Conservation (phyloP, 2,797 vertebrate species). For the Ceryle rudis region DNA sequence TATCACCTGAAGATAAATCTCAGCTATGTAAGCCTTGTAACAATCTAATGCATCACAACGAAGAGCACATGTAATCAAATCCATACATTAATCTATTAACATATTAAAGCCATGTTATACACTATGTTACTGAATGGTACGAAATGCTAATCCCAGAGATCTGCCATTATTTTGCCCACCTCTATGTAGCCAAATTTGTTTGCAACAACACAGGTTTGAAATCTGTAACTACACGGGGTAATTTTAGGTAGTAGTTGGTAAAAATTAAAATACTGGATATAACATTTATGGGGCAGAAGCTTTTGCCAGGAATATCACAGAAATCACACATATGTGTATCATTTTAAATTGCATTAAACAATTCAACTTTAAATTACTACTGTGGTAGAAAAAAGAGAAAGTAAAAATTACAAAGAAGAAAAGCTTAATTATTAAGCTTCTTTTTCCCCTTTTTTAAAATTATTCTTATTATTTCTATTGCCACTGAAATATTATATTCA, state of each 20-base stretch:
- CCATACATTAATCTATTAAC: not conserved
- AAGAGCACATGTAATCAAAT: not conserved
- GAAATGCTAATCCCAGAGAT: not conserved
- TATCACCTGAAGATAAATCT: not conserved
- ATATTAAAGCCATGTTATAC: not conserved
- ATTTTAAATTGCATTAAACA: not conserved
- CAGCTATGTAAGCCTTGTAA: not conserved
- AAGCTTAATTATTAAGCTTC: not conserved
- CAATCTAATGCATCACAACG: not conserved
- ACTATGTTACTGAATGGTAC: not conserved
- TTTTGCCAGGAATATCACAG: not conserved
- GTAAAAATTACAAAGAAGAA: not conserved
- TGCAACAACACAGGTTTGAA: not conserved
- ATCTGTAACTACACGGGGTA: rapidly evolving
- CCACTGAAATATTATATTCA: not conserved
- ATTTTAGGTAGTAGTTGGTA: not conserved
- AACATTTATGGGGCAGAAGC: not conserved
- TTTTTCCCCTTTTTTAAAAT: no score
- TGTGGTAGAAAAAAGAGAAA: not conserved
- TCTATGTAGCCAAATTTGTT: rapidly evolving
- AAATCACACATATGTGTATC: rapidly evolving
- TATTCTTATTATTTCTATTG: not conserved
- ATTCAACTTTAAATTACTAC: not conserved
- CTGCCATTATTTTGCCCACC: not conserved
- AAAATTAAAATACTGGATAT: not conserved